phyloP scores from a whole-genome alignment of 2,797 vertebrate species.

The Esox lucius region DNA sequence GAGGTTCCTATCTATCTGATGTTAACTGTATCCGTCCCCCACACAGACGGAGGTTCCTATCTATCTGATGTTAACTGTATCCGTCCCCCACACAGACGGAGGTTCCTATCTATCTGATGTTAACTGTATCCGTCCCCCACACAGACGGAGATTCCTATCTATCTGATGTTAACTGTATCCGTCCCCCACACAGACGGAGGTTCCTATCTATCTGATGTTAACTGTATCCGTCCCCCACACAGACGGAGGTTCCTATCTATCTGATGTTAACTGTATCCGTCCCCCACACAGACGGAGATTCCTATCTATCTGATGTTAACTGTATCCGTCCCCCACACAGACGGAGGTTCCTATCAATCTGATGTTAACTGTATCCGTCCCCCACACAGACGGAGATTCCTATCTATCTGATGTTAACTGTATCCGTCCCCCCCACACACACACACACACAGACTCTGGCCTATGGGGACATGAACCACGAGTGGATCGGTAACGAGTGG shows the following conservation, averaged over 20 bases:
- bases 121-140: neutral
- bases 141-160: neutral
- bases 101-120: too few relatives aligned
- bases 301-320: neutral
- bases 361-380: neutral
- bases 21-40: neutral
- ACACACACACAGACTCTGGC: slow-evolving; percentile 81
- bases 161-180: neutral
- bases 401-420: neutral
- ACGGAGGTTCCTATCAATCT: neutral
- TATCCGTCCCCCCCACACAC: too few relatives aligned
- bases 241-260: neutral
- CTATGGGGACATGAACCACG: slow-evolving; percentile 88
- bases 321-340: neutral
- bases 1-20: neutral
- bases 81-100: neutral
- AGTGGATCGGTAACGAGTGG: slow-evolving; percentile 89
- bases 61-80: neutral
- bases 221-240: slow-evolving; percentile 1
- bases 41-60: neutral
- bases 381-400: neutral
- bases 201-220: too few relatives aligned
- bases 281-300: neutral
- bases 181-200: neutral
- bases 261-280: neutral